Conservation (phyloP, 2,888 invertebrate species). For the Lissocephala sabroskyi region DNA sequence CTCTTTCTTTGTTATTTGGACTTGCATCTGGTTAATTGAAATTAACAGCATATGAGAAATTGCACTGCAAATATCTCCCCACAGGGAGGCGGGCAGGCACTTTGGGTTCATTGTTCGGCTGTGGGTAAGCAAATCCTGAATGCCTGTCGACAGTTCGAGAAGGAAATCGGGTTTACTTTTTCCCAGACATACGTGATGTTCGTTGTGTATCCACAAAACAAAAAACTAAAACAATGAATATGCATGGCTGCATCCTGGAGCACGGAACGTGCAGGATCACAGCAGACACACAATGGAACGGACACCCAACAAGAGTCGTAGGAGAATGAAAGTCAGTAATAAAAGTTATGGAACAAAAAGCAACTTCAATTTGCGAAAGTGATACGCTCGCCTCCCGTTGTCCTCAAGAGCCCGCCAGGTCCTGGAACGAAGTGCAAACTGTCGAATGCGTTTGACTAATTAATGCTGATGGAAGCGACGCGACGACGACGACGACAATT, state of each 20-base stretch:
- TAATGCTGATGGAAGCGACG: conserved; percentile 32
- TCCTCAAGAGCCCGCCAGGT: too few species aligned
- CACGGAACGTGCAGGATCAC: conserved; percentile 26
- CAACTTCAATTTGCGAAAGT: conserved; percentile 64
- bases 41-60: conserved; percentile 31
- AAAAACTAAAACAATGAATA: conserved; percentile 64
- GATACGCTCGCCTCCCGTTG: conserved; percentile 50
- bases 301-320: not conserved
- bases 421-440: conserved; percentile 12
- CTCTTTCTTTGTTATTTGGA: too few species aligned
- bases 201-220: not conserved
- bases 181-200: too few species aligned
- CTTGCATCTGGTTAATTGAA: conserved; percentile 42
- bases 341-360: conserved; percentile 21
- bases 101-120: too few species aligned
- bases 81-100: too few species aligned
- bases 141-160: too few species aligned
- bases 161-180: too few species aligned
- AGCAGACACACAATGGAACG: not conserved
- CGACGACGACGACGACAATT: not conserved
- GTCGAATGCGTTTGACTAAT: conserved; percentile 53
- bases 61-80: conserved; percentile 25
- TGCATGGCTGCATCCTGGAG: conserved; percentile 55
- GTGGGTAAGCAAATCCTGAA: too few species aligned
- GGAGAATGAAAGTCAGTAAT: conserved; percentile 7